Evolutionary conservation across 1,140 invertebrate genomes (phyloP), one percentile per base, ranked within the genome.

Genomic region (Nebria ingens): DNA sequence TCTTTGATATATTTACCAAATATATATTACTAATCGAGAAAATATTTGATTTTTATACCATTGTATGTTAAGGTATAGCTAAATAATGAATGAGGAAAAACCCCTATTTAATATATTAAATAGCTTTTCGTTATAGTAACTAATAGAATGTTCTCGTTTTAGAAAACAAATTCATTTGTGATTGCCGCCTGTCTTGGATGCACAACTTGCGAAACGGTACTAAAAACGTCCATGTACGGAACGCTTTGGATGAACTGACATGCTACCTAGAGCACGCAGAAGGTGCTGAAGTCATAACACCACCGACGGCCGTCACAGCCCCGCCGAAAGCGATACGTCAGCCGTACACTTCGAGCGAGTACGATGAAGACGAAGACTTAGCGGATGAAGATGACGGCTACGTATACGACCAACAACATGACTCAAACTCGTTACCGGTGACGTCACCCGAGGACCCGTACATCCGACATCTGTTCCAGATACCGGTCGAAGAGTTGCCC

Each of bases 131-230:
- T n/a, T n/a, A n/a, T n/a, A n/a, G n/a, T n/a, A n/a, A n/a, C n/a
- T n/a, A n/a, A n/a, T n/a, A n/a, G n/a, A n/a, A n/a, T n/a, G n/a
- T n/a, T n/a, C n/a, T n/a, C n/a, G n/a, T 77, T 75, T 55, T 79
- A 89, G 86, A 82, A 64, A 89, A 88, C 73, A 81, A 81, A 67
- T 84, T 89, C 71, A 76, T 81, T 57, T 89, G 87, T 71, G 84
- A 89, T 75, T 88, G 85, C 67, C 80, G 84, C 57, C 71, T 89
- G 56, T 76, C 81, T 53, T 89, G 86, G 86, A 82, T 88, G 70
- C 83, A 84, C 69, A 73, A 73, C 29, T 68, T 89, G 55, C 78
- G 79, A 58, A 86, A 86, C 67, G 83, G 86, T 57, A 87, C 86
- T 56, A 80, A 80, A 66, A 85, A 83, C 64, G 69, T 74, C 56